Evolutionary conservation across 2,888 invertebrate species (phyloP).

Genomic region (Nowickia ferox): DNA sequence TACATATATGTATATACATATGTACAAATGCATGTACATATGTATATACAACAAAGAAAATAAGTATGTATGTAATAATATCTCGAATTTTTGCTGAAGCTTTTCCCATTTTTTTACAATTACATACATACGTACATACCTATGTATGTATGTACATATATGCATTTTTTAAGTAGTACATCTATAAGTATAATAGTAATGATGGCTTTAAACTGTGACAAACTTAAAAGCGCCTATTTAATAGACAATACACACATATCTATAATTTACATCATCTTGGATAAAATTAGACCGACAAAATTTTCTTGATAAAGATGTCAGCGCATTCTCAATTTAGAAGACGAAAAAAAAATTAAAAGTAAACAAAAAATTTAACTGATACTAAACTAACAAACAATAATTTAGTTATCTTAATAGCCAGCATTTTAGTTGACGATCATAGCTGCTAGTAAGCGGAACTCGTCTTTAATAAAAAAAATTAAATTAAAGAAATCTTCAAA

Average conservation of each 20-base stretch:
- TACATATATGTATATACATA: neutral
- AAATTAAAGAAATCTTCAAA: conserved; percentile 3
- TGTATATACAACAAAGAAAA: too few species aligned
- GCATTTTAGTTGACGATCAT: conserved; percentile 58
- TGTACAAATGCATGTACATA: too few species aligned
- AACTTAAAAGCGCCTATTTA: conserved; percentile 70
- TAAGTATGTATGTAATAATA: too few species aligned
- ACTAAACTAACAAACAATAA: conserved; percentile 45
- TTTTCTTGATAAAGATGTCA: conserved; percentile 7
- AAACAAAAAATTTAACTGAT: conserved; percentile 26
- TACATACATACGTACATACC: neutral
- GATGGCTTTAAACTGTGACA: conserved; percentile 74
- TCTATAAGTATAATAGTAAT: conserved; percentile 15
- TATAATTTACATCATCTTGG: conserved; percentile 20
- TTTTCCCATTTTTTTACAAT: neutral
- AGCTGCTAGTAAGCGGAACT: conserved; percentile 64
- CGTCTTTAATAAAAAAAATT: conserved; percentile 9
- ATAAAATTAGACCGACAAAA: conserved; percentile 23
- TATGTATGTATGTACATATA: neutral
- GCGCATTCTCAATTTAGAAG: conserved; percentile 22
- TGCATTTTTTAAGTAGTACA: conserved; percentile 1
- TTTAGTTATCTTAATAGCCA: conserved; percentile 52
- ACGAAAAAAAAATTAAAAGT: conserved; percentile 14
- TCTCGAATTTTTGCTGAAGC: neutral
- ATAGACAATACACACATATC: conserved; percentile 55